These are phyloP conservation scores for Calephelis perditalis DNA, from an alignment of 2,888 invertebrate species.

Conservation along the genomic window DNA sequence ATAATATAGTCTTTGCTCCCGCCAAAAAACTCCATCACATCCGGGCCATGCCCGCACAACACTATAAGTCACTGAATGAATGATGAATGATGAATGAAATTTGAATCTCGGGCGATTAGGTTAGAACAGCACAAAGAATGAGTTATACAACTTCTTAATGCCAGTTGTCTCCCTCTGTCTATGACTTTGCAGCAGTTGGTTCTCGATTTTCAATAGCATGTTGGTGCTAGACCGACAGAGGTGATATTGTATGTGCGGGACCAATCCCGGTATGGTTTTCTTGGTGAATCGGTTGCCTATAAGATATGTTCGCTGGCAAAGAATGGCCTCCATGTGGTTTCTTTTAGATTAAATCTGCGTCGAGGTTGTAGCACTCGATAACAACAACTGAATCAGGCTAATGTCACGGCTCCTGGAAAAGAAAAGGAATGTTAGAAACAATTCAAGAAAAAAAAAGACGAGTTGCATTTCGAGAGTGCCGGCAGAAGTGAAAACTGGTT, in stretches of 20 bases:
- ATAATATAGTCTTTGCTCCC: conserved; percentile 49
- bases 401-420: conserved; percentile 64
- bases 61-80: conserved; percentile 51
- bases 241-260: conserved; percentile 54
- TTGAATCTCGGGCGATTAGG: conserved; percentile 35
- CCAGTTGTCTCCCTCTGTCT: conserved; percentile 90
- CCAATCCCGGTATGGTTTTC: conserved; percentile 44
- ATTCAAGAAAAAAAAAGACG: too few relatives aligned
- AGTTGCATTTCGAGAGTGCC: too few relatives aligned
- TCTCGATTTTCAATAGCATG: conserved; percentile 85
- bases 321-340: conserved; percentile 55
- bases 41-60: conserved; percentile 46
- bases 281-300: conserved; percentile 52
- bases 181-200: conserved; percentile 87
- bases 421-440: not conserved
- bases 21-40: conserved; percentile 58
- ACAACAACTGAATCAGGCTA: conserved; percentile 35
- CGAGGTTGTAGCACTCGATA: conserved; percentile 35
- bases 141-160: conserved; percentile 91
- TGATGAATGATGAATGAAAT: conserved; percentile 38
- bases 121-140: conserved; percentile 93
- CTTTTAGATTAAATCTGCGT: conserved; percentile 30
- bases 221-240: conserved; percentile 59
- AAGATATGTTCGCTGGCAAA: conserved; percentile 46
- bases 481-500: too few relatives aligned